Evolutionary conservation across 2,113 vertebrate species (phyloP).

Genomic region (Platysternon megacephalum): DNA sequence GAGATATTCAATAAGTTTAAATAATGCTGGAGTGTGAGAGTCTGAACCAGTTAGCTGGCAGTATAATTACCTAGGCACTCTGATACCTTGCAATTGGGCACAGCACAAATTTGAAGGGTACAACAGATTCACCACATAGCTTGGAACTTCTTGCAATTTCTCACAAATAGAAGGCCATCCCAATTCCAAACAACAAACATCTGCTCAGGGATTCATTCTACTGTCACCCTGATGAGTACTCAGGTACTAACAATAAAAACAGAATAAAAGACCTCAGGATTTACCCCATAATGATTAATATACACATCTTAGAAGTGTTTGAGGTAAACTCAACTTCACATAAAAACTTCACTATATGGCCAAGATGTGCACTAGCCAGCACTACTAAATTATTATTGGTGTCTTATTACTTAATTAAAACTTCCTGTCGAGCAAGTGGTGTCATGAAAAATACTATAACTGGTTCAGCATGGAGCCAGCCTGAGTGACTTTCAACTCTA

Average conservation of each 20-base stretch:
- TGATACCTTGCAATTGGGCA: not conserved
- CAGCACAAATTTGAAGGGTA: not conserved
- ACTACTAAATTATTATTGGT: not conserved
- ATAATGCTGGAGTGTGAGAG: not conserved
- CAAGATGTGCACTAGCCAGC: not conserved
- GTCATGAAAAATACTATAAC: not conserved
- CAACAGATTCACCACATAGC: not conserved
- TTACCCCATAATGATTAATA: not conserved
- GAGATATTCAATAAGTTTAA: not conserved
- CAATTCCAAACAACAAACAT: not conserved
- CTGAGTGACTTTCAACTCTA: not conserved
- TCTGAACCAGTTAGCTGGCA: not conserved
- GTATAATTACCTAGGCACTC: not conserved
- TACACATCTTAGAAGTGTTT: not conserved
- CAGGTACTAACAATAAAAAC: not conserved
- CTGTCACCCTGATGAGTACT: not conserved
- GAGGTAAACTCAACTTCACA: not conserved
- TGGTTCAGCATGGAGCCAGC: not conserved
- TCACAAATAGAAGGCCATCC: not conserved
- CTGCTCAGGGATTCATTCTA: not conserved
- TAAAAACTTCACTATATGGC: not conserved
- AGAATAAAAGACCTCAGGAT: not conserved
- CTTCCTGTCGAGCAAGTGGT: not conserved
- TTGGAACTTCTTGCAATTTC: not conserved
- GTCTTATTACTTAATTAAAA: not conserved